Conservation (phyloP, 2,797 vertebrate genomes). For the Channallabes apus region DNA sequence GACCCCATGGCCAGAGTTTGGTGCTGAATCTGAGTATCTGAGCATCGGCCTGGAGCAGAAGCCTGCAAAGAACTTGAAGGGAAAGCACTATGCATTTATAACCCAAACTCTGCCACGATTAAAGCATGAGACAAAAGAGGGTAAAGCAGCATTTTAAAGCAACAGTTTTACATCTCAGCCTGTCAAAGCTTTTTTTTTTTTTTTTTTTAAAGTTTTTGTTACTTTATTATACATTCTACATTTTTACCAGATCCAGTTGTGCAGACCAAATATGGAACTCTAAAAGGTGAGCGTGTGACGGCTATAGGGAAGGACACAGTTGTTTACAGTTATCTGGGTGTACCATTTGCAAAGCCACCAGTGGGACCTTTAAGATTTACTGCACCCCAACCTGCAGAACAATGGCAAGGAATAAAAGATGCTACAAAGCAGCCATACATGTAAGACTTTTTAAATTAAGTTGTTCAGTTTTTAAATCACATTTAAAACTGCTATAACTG, state of each 20-base stretch:
- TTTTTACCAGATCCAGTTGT: conserved; percentile 43
- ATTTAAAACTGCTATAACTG: too few species aligned
- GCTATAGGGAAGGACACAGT: conserved; percentile 72
- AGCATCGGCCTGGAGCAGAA: conserved; percentile 64
- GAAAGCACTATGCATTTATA: conserved; percentile 67
- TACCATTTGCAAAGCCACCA: conserved; percentile 83
- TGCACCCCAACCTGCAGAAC: conserved; percentile 69
- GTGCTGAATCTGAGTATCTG: conserved; percentile 64
- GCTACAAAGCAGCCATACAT: conserved; percentile 76
- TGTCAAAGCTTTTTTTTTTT: too few species aligned
- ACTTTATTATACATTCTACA: too few species aligned
- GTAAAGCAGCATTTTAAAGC: conserved; percentile 5
- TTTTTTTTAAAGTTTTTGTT: conserved; percentile 2
- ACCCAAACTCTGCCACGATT: conserved; percentile 64
- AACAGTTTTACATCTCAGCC: background rate
- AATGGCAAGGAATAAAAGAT: conserved; percentile 78
- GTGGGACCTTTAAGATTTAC: conserved; percentile 78
- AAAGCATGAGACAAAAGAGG: conserved; percentile 50
- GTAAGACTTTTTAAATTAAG: conserved; percentile 71
- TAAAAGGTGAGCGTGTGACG: conserved; percentile 64
- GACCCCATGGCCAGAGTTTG: conserved; percentile 69
- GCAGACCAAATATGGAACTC: conserved; percentile 48
- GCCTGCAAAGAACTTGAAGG: conserved; percentile 67
- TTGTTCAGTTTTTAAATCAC: background rate
- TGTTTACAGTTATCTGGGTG: conserved; percentile 75